Base-by-base conservation (phyloP, 2,888 invertebrate genomes). In the Sinopyrophorus schimmeli region DNA sequence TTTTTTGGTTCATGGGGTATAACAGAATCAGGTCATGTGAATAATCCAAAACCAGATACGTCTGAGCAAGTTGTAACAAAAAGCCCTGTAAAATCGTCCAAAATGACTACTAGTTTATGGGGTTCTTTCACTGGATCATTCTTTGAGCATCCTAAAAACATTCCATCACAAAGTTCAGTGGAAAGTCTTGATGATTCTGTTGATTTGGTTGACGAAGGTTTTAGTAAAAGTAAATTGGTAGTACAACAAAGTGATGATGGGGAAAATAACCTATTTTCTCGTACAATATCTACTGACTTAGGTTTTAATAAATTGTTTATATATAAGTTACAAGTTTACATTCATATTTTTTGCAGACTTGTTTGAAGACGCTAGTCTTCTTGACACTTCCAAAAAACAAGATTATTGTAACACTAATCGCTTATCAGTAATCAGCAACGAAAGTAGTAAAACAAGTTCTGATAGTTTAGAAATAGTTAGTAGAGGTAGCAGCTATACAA, bases 101-200 rank as follows among this genome's bases (percentile, higher is more conserved):
- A 65, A 51, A 53, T 61, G 49, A 48, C 64, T 26, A 78, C 82
- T 54, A 82, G 80, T 61, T 72, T 87, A 39, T 90, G 90, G 89
- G 89, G 89, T 6, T 90, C 89, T 1, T 90, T 89, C 67, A 86
- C 87, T 0, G 89, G 89, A 0, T 89, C 89, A 0, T 92, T 90
- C 69, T 89, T 87, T 67, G 89, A 88, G 54, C 81, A 78, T 61
- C 77, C 80, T 1, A 74, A 74, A 54, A 61, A 67, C 40, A 26
- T 32, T 27, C 54, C 38, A 16, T 50, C 55, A 10, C 54, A 65
- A 18, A 56, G 62, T 46, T 81, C 59, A 74, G 79, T 64, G 65
- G 80, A 61, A 44, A 71, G 70, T 54, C 62, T 74, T 66, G 82
- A 82, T 47, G 81, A 82, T 67, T 79, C 80, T 16, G 74, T 77